Evolutionary conservation across 2,113 vertebrate species (phyloP).

Genomic region (Corythornis vintsioides): DNA sequence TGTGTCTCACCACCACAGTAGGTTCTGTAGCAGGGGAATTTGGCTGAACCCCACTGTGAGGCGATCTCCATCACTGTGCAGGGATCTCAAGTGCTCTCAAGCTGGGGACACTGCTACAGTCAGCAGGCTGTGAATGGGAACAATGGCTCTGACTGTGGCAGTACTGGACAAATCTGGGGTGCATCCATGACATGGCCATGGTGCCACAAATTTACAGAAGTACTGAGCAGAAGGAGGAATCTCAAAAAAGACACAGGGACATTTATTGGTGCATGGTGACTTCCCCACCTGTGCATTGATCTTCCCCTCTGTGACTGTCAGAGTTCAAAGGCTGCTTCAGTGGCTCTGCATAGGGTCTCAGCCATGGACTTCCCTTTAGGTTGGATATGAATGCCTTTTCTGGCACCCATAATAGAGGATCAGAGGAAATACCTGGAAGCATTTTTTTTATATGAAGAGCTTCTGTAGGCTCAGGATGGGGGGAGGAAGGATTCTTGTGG

Average conservation of each 20-base stretch:
- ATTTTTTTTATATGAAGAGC: neutral
- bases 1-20: neutral
- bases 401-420: neutral
- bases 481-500: neutral
- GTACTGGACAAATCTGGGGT: neutral
- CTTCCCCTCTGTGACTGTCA: neutral
- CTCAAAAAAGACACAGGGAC: neutral
- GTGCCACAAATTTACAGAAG: neutral
- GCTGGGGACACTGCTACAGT: fast-evolving
- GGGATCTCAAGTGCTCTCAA: fast-evolving
- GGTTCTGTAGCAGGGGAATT: neutral
- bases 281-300: neutral
- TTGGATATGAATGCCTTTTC: neutral
- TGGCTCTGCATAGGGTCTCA: neutral
- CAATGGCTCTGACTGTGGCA: neutral
- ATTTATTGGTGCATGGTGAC: neutral
- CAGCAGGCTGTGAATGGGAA: neutral
- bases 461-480: neutral
- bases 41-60: neutral
- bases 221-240: neutral
- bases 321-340: neutral
- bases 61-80: neutral
- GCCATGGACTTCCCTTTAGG: neutral
- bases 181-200: fast-evolving
- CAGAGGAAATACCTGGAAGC: neutral